Evolutionary conservation across 2,113 vertebrate species (phyloP), one percentile per base, ranked within the genome.

Genomic region (Copsychus sechellarum): DNA sequence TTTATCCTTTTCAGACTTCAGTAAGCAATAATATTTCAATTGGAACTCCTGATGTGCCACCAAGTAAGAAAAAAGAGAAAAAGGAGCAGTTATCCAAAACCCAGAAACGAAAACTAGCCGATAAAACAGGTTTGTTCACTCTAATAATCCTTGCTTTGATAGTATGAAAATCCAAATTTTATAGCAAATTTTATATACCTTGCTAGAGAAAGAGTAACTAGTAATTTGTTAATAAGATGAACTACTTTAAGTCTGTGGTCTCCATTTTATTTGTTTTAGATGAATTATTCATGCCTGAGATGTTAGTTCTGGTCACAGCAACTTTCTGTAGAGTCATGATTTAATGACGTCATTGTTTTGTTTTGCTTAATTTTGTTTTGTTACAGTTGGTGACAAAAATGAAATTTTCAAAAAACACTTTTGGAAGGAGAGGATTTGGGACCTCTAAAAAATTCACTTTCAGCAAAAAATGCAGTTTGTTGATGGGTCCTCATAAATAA

Each of bases 51-150:
- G 97, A 96, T 56, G 48, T 85, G 48, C 83, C 97, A 38, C 88
- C 96, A 70, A 98, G 89, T 97, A 99, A 99, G 98, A 99, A 99
- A 96, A 99, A 98, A 97, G 99, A 99, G 47, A 99, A 98, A 98
- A 99, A 99, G 96, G 99, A 99, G 89, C 99, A 99, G 64, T 98
- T 99, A 93, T 99, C 99, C n/a, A 99, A 99, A 98, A 97, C 99
- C 38, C 99, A 99, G 98, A 99, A 99, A 95, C 98, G 98, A 81
- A 99, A 99, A 90, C 97, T 99, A 58, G 98, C 99, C 0, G 98
- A 98, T 95, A 99, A 98, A 98, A 99, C 99, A 98, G 99, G 99
- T 99, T 88, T 90, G 98, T 96, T 47, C 1, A 1, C 24, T 40
- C 1, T 25, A 50, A 38, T 36, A 13, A 14, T 87, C 29, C 38